Evolutionary conservation across 2,888 invertebrate species (phyloP).

Genomic region (Eutolmus rufibarbis): DNA sequence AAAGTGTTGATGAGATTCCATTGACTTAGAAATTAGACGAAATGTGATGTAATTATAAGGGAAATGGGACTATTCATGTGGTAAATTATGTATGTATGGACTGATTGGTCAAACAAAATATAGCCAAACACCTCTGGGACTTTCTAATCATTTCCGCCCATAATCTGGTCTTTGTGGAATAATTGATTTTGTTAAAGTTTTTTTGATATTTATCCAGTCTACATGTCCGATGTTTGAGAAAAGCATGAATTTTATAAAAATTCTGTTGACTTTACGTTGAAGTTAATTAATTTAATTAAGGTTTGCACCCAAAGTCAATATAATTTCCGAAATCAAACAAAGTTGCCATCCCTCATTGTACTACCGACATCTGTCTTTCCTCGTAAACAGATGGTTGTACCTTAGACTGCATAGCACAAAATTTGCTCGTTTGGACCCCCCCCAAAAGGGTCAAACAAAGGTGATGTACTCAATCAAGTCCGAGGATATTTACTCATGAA

Average conservation of each 20-base stretch:
- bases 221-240: not conserved
- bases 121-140: not conserved
- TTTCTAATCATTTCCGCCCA: not conserved
- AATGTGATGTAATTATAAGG: not conserved
- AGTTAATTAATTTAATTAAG: not conserved
- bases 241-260: not conserved
- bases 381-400: not conserved
- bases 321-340: not conserved
- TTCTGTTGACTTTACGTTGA: not conserved
- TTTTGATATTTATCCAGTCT: not conserved
- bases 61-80: not conserved
- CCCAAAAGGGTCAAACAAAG: not conserved
- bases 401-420: not conserved
- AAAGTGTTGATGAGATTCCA: not conserved
- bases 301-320: not conserved
- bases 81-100: not conserved
- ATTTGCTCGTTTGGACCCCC: not conserved
- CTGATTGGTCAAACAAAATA: not conserved
- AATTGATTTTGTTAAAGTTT: not conserved
- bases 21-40: not conserved
- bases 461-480: not conserved
- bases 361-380: not conserved
- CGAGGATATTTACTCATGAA: not conserved
- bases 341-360: not conserved
- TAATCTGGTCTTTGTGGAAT: not conserved